Conservation (phyloP, 2,888 invertebrate species). For the Chorisops tibialis region DNA sequence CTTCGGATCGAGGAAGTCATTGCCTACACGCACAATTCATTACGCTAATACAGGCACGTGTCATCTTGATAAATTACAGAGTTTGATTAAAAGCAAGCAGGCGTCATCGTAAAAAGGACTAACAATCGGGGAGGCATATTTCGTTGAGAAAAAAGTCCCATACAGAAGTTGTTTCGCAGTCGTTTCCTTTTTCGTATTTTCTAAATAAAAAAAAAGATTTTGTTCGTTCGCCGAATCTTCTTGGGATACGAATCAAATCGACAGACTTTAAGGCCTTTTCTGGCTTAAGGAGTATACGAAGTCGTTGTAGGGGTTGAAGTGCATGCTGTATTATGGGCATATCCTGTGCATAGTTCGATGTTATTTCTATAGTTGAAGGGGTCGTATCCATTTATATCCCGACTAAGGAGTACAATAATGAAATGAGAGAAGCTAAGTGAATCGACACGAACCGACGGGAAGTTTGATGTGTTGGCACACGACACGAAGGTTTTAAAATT, state of each 20-base stretch:
- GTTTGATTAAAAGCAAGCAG: constrained; percentile 37
- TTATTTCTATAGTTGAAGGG: constrained; percentile 10
- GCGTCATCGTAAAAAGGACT: constrained; percentile 15
- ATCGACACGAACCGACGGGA: constrained; percentile 21
- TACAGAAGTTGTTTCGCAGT: background rate
- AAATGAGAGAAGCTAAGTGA: constrained; percentile 9
- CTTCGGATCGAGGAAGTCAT: constrained; percentile 26
- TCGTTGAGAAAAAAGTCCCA: background rate
- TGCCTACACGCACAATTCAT: constrained; percentile 37
- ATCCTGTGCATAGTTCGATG: background rate
- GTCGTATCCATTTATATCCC: constrained; percentile 17
- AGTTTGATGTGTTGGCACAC: constrained; percentile 26
- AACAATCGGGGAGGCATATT: constrained; percentile 4
- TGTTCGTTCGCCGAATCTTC: background rate
- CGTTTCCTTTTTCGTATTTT: background rate
- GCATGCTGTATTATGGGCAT: too few species aligned
- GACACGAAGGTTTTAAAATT: constrained; percentile 29
- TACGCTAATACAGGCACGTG: constrained; percentile 40
- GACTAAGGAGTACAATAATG: background rate
- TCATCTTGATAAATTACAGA: constrained; percentile 40
- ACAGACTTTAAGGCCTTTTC: too few species aligned
- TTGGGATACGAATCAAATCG: background rate
- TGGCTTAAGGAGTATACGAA: too few species aligned
- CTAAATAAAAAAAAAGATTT: constrained; percentile 1
- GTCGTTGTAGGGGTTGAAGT: too few species aligned